Evolutionary conservation across 2,888 invertebrate genomes (phyloP), one percentile per base, ranked within the genome.

Genomic region (Cephus nigrinus): DNA sequence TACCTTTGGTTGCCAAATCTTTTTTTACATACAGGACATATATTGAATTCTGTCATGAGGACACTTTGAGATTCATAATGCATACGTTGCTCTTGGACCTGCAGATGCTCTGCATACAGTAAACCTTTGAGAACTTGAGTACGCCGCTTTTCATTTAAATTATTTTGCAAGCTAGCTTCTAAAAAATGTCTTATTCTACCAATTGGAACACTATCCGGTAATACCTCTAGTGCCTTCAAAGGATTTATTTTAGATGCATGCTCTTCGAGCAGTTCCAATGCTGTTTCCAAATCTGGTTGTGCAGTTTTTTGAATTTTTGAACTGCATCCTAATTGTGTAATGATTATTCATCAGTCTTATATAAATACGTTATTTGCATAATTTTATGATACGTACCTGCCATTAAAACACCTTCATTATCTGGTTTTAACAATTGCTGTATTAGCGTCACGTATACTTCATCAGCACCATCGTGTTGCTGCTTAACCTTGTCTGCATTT

Each of bases 11-110:
- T 97, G 31, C 96, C 96, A 92, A 99, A 98, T 78, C 97, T 94
- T 90, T 99, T 99, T 90, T 96, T 97, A 91, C 99, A 99, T 1
- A 97, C 97, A 0, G 95, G 95, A 91, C 99, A 99, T 77, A 97
- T 95, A 88, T 96, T 97, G 86, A 96, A 95, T 84, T 98, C 98
- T 31, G 95, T 97, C 84, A 99, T 95, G 1, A 96, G 92, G 74
- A 98, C 95, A 88, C 95, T 96, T 88, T 96, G 96, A 1, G 96
- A 95, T 91, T 98, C 96, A 86, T 96, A 95, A 85, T 94, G 94
- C 90, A 97, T 95, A 84, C 96, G 94, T 86, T 96, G 93, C 88
- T 97, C 96, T 90, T 97, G 95, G 40, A 96, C 96, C 92, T 97
- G 97, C 80, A 96, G 92, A 90, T 97, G 95, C 91, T 98, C 98